Base-by-base conservation (phyloP, 2,113 vertebrate species). In the Nesospiza acunhae region DNA sequence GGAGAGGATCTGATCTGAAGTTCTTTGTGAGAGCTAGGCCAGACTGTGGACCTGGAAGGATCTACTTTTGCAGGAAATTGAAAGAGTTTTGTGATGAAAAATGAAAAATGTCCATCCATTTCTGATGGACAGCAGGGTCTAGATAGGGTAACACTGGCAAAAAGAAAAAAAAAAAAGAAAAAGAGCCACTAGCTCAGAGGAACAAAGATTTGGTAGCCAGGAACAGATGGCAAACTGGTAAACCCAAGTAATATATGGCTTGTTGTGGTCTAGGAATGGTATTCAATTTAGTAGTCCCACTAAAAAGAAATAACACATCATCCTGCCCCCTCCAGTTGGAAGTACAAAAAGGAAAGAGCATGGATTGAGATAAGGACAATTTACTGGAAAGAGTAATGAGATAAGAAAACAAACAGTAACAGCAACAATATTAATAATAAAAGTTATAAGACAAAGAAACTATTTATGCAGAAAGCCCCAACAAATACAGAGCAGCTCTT, bases 291-390 rank as follows among this genome's bases (percentile, higher is more conserved):
- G 44, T 50, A 50, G 24, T 58, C 13, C 13, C 35, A 49, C 15
- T 42, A 49, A 64, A 74, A 58, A 74, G 75, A 50, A 31, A 28
- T 3, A 33, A 39, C 4, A 3, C 0, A 0, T 22, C 1, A 1
- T 56, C 23, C n/a, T 19, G 30, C 17, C 26, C 4, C 20, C 11
- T 67, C 44, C 53, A 67, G 26, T 4, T 50, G 37, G 37, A 86
- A 76, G 31, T 31, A 67, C 13, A 67, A 58, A 67, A 66, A 66
- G 1, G 10, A 66, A 85, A 85, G 30, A 66, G n/a, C 35, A 58
- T 30, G 19, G 35, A 13, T 56, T 75, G 30, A 47, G 15, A 41
- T n/a, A 47, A n/a, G 8, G 49, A n/a, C 28, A 64, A 56, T 64
- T 47, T n/a, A 47, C 28, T 56, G 41, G 23, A n/a, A 75, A 49